phyloP scores from a whole-genome alignment of 2,113 vertebrate genomes.

The Amblyornis subalaris region DNA sequence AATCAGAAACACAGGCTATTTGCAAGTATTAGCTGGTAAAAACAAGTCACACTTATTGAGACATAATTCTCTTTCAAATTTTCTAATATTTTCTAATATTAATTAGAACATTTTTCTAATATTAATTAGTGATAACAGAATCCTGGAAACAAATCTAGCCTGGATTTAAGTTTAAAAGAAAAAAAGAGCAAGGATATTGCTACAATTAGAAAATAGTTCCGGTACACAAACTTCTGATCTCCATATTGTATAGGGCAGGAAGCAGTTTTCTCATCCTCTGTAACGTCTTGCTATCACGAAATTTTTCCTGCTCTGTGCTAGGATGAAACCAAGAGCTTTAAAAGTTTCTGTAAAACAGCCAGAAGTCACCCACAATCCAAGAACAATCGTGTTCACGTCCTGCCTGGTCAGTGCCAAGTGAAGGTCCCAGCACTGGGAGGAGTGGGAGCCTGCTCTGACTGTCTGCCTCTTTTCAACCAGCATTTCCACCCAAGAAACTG shows the following conservation, averaged over 20 bases:
- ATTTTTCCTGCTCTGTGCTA: background rate
- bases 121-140: slow-evolving; percentile 11
- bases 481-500: background rate
- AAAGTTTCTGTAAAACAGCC: background rate
- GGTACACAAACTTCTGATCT: background rate
- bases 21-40: slow-evolving; percentile 7
- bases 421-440: background rate
- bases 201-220: background rate
- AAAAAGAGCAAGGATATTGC: background rate
- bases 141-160: background rate
- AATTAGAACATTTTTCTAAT: background rate
- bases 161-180: background rate
- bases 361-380: background rate
- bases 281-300: background rate
- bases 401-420: background rate
- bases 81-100: background rate
- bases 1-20: background rate
- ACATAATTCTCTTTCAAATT: background rate
- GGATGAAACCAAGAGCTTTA: background rate
- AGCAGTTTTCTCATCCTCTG: background rate
- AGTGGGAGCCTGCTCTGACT: background rate
- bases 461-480: background rate
- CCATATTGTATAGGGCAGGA: background rate
- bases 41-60: background rate
- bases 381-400: background rate